phyloP scores from a whole-genome alignment of 35 echinoderm and acorn worm genomes.

The Apostichopus japonicus region DNA sequence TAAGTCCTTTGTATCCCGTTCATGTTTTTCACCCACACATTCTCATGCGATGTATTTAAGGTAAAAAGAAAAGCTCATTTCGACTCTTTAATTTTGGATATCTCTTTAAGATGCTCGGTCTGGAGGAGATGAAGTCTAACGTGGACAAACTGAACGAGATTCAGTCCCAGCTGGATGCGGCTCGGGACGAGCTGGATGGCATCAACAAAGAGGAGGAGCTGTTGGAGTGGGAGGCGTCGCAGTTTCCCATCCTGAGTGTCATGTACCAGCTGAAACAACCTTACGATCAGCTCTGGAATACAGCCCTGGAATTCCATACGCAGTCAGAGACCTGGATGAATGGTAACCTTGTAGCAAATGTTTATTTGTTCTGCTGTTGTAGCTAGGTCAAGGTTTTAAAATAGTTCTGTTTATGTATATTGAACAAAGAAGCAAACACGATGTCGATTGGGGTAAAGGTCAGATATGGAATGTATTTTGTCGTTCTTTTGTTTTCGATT shows the following conservation, averaged over 20 bases:
- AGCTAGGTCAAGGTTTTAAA: too few species aligned
- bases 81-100: too few species aligned
- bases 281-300: constrained; percentile 96
- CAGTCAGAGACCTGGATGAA: constrained; percentile 91
- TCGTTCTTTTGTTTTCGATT: too few species aligned
- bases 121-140: constrained; percentile 99
- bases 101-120: constrained; percentile 83
- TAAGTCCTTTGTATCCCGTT: too few species aligned
- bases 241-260: constrained; percentile 77
- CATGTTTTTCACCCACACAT: too few species aligned
- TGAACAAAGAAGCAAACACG: too few species aligned
- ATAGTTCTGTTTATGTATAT: too few species aligned
- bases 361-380: too few species aligned
- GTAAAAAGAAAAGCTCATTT: too few species aligned
- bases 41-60: too few species aligned
- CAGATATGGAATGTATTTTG: too few species aligned
- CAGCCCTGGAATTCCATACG: constrained; percentile 95
- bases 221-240: constrained; percentile 94
- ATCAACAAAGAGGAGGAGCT: constrained; percentile 96
- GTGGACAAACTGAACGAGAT: constrained; percentile 91
- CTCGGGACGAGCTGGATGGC: constrained; percentile 86
- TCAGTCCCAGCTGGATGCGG: constrained; percentile 84
- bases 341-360: neutral
- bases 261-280: constrained; percentile 85
- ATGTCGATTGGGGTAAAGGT: too few species aligned